These are phyloP conservation scores for Coenobita brevimanus DNA, from an alignment of 1,140 invertebrate species.

Conservation along the genomic window DNA sequence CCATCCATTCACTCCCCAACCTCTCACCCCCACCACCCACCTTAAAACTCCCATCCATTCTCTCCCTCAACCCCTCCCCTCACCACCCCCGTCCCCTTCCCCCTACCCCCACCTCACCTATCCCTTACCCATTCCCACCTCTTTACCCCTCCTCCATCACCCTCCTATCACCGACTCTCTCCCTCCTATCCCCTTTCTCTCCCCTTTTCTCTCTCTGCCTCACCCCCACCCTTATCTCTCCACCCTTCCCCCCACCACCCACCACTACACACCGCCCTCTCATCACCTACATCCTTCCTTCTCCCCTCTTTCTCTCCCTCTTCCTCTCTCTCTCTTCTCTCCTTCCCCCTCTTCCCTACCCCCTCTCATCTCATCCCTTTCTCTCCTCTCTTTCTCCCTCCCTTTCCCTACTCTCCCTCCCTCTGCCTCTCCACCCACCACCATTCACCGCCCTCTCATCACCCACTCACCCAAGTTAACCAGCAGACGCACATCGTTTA, in stretches of 20 bases:
- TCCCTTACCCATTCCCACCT: neutral
- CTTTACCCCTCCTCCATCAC: neutral
- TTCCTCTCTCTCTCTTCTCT: constrained; percentile 42
- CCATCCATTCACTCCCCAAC: too few relatives aligned
- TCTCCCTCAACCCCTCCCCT: neutral
- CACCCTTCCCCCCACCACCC: neutral
- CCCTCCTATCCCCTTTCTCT: too few relatives aligned
- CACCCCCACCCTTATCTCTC: neutral
- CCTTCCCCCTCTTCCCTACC: too few relatives aligned
- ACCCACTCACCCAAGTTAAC: too few relatives aligned
- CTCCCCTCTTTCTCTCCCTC: neutral
- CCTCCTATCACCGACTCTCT: constrained; percentile 15
- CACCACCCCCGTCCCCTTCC: neutral
- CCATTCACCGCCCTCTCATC: too few relatives aligned
- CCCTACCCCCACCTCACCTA: too few relatives aligned
- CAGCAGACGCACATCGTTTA: too few relatives aligned
- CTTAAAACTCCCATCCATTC: too few relatives aligned
- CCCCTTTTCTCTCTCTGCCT: neutral
- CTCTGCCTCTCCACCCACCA: neutral
- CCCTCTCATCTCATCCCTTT: too few relatives aligned
- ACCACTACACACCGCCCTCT: too few relatives aligned
- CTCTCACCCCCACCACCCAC: too few relatives aligned
- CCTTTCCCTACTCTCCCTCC: neutral
- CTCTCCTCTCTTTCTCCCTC: neutral
- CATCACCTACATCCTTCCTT: neutral